These are phyloP conservation scores for Australoheros scitulus DNA, from an alignment of 2,113 vertebrate genomes.

Conservation along the genomic window DNA sequence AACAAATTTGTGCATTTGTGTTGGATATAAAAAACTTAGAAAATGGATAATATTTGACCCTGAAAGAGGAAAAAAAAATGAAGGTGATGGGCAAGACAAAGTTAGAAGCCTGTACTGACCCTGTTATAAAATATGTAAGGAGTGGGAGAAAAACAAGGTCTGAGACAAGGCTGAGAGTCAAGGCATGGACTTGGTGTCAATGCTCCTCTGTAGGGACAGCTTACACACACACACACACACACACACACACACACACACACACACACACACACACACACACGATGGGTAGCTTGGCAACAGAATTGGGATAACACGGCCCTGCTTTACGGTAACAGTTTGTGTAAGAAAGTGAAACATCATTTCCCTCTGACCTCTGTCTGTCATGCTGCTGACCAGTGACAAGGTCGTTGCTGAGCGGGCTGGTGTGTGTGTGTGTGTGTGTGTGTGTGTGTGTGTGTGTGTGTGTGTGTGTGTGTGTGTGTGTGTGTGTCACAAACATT, in stretches of 20 bases:
- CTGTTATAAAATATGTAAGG: slow-evolving; percentile 12
- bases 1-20: not conserved
- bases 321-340: slow-evolving; percentile 1
- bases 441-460: slow-evolving; percentile 50
- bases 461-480: slow-evolving; percentile 44
- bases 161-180: slow-evolving; percentile 19
- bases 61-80: not conserved
- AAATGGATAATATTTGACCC: not conserved
- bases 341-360: slow-evolving; percentile 41
- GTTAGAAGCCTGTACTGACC: not conserved
- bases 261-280: slow-evolving; percentile 1
- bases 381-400: slow-evolving; percentile 28
- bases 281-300: slow-evolving; percentile 1
- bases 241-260: not conserved
- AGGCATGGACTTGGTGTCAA: slow-evolving; percentile 20
- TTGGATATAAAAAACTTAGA: not conserved
- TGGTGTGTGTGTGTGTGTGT: slow-evolving; percentile 34
- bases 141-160: slow-evolving; percentile 14
- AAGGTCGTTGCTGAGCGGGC: slow-evolving; percentile 51
- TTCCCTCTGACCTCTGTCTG: slow-evolving; percentile 40
- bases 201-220: slow-evolving; percentile 17
- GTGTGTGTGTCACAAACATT: slow-evolving; percentile 59
- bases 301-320: not conserved
- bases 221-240: not conserved
- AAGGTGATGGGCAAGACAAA: not conserved